These are phyloP conservation scores for Turnix velox DNA, from an alignment of 2,113 vertebrate species.

Conservation along the genomic window DNA sequence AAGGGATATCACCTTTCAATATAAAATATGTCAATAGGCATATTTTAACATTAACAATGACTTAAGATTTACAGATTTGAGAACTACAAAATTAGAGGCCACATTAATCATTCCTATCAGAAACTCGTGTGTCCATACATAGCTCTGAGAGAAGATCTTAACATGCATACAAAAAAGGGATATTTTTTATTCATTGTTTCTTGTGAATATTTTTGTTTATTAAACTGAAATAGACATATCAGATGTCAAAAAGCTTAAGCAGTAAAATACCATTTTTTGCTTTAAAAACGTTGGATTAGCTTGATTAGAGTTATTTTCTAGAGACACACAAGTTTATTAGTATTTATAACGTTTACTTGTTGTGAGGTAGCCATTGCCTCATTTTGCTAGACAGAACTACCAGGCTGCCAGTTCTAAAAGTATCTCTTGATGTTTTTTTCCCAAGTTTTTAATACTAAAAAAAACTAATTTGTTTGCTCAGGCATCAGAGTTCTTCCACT, in stretches of 20 bases:
- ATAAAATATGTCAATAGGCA: background rate
- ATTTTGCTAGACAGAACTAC: background rate
- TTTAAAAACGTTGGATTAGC: accelerated
- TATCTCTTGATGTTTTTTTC: background rate
- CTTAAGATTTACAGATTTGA: background rate
- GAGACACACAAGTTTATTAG: background rate
- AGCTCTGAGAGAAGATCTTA: background rate
- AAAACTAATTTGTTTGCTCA: background rate
- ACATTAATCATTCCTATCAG: background rate
- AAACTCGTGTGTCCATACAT: background rate
- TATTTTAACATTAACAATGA: background rate
- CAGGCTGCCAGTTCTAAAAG: background rate
- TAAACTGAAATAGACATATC: background rate
- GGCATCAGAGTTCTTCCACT: background rate
- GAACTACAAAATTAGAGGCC: accelerated
- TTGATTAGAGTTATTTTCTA: background rate
- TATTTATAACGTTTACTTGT: background rate
- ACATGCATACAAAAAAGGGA: background rate
- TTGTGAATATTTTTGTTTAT: background rate
- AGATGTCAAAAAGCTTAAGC: background rate
- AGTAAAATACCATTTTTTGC: background rate
- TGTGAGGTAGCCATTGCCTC: background rate
- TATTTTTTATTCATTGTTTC: background rate
- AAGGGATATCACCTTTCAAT: background rate
- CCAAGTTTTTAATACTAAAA: background rate